These are phyloP conservation scores for Notospermus geniculatus DNA, from an alignment of 1,140 invertebrate genomes.

Conservation along the genomic window DNA sequence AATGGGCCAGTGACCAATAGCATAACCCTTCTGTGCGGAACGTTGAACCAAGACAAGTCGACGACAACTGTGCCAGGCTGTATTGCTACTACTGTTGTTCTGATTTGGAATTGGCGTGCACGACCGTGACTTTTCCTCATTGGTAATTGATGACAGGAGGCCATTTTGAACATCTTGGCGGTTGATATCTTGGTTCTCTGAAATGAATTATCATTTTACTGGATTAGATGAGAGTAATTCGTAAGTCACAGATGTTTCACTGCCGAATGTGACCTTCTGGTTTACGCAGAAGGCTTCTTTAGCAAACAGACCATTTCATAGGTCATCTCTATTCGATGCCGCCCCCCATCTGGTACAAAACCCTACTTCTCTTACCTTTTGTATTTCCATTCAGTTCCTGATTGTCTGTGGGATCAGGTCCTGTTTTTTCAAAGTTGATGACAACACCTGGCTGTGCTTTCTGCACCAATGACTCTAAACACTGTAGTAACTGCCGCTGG, in stretches of 20 bases:
- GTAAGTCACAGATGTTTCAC: too few species aligned
- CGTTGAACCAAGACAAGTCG: slow-evolving; percentile 88
- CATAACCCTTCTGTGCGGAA: slow-evolving; percentile 84
- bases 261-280: too few species aligned
- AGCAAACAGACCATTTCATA: too few species aligned
- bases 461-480: slow-evolving; percentile 93
- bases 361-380: slow-evolving; percentile 29
- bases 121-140: slow-evolving; percentile 25
- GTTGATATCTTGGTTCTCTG: slow-evolving; percentile 45
- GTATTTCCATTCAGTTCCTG: slow-evolving; percentile 33
- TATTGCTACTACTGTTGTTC: slow-evolving; percentile 28
- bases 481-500: slow-evolving; percentile 91
- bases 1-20: slow-evolving; percentile 96
- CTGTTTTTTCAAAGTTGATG: slow-evolving; percentile 95
- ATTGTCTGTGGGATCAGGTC: slow-evolving; percentile 72
- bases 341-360: neutral
- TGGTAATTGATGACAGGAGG: neutral
- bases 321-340: too few species aligned
- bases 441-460: slow-evolving; percentile 98
- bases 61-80: slow-evolving; percentile 81
- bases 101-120: slow-evolving; percentile 19
- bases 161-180: slow-evolving; percentile 27
- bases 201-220: too few species aligned
- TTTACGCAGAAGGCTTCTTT: too few species aligned
- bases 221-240: too few species aligned